These are phyloP conservation scores for Melanostoma mellinum DNA, from an alignment of 2,888 invertebrate genomes.

Conservation along the genomic window DNA sequence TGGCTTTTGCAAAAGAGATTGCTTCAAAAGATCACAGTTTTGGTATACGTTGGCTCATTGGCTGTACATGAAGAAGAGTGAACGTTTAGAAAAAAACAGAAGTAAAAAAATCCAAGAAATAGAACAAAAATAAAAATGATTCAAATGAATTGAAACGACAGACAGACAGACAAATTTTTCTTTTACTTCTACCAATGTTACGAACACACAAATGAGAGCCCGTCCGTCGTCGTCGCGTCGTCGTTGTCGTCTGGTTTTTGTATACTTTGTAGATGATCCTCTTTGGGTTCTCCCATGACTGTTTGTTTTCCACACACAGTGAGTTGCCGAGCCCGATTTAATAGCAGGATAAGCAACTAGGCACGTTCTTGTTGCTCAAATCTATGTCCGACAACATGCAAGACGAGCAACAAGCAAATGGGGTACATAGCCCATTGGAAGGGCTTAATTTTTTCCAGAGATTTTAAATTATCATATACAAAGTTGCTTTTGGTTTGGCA, in stretches of 20 bases:
- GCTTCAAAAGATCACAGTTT: constrained; percentile 42
- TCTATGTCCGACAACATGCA: constrained; percentile 46
- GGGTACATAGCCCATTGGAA: constrained; percentile 10
- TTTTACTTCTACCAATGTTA: constrained; percentile 57
- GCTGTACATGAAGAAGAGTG: constrained; percentile 41
- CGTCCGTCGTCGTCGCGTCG: background rate
- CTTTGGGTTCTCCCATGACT: constrained; percentile 38
- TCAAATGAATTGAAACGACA: constrained; percentile 70
- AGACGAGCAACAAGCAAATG: constrained; percentile 50
- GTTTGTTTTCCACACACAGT: constrained; percentile 33
- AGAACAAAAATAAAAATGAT: constrained; percentile 59
- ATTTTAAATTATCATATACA: no score
- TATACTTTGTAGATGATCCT: constrained; percentile 8
- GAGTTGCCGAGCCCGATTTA: constrained; percentile 47
- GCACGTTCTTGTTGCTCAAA: constrained; percentile 54
- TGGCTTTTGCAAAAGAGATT: constrained; percentile 51
- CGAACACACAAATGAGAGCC: constrained; percentile 57
- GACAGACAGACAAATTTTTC: constrained; percentile 72
- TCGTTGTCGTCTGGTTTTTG: background rate
- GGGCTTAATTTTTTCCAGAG: background rate
- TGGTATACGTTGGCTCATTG: background rate
- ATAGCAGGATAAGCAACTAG: constrained; percentile 53
- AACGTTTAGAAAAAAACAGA: constrained; percentile 27
- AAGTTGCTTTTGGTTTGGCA: no score
- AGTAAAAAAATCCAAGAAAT: constrained; percentile 9